Percentiles rank a stretch among this genome's conserved stretches.
Evolutionary conservation across 2,888 invertebrate species (phyloP).

Genomic region (Fragum sueziense): DNA sequence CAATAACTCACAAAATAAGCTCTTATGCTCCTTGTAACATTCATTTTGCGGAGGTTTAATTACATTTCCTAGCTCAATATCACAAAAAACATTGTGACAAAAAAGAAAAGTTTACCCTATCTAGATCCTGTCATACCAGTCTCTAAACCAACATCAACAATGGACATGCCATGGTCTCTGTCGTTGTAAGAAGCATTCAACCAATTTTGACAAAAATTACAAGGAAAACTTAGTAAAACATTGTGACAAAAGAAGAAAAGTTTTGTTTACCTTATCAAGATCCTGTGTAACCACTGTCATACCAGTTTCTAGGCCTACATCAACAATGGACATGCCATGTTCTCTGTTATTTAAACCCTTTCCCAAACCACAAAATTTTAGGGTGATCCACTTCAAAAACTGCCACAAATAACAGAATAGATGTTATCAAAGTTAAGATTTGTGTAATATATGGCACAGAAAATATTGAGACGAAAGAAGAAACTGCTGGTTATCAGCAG

Average conservation of each 20-base stretch:
- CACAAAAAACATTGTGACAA: not conserved
- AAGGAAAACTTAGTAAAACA: not conserved
- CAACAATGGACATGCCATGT: constrained; percentile 70
- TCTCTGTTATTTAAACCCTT: not conserved
- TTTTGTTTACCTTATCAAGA: constrained; percentile 59
- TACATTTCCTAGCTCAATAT: not conserved
- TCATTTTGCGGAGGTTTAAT: too few species aligned
- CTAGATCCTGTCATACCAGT: constrained; percentile 69
- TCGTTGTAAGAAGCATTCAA: constrained; percentile 29
- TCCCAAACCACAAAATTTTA: too few species aligned
- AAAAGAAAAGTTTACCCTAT: constrained; percentile 50
- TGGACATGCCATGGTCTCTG: constrained; percentile 69
- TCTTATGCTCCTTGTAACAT: too few species aligned
- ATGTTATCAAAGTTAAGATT: too few species aligned
- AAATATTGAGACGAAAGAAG: too few species aligned
- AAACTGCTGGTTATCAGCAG: too few species aligned
- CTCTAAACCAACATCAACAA: constrained; percentile 69
- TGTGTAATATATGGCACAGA: too few species aligned
- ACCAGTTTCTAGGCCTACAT: constrained; percentile 71
- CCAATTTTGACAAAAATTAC: not conserved
- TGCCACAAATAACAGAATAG: too few species aligned
- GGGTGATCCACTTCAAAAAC: too few species aligned
- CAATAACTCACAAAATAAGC: not conserved
- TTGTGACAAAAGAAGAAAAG: not conserved
- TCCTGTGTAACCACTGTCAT: constrained; percentile 64